These are phyloP conservation scores for Pipistrellus kuhlii DNA, from an alignment of 2,797 vertebrate genomes.

Conservation along the genomic window DNA sequence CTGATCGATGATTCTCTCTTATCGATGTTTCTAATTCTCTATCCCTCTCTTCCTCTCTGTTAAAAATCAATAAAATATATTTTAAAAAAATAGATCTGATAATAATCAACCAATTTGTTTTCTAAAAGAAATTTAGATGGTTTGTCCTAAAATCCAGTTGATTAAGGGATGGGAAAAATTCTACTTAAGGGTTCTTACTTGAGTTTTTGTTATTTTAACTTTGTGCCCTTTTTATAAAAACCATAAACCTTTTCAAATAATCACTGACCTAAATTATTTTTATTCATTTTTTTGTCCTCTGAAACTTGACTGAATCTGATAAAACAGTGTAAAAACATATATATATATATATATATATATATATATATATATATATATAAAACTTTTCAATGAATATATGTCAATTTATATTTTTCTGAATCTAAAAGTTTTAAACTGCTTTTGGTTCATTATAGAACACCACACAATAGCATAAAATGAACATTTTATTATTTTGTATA, in stretches of 20 bases:
- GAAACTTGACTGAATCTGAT: not conserved
- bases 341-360: no score
- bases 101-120: not conserved
- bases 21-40: no score
- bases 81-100: not conserved
- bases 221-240: slow-evolving; percentile 27
- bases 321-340: slow-evolving; percentile 23
- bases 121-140: slow-evolving; percentile 22
- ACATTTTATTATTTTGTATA: slow-evolving; percentile 36
- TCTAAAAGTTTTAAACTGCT: slow-evolving; percentile 41
- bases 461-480: slow-evolving; percentile 46
- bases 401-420: slow-evolving; percentile 36
- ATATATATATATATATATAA: no score
- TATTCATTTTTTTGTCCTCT: slow-evolving; percentile 33
- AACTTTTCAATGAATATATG: not conserved
- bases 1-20: no score
- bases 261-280: slow-evolving; percentile 43
- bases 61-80: no score
- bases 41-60: no score
- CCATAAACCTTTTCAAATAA: not conserved
- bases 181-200: slow-evolving; percentile 27
- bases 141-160: slow-evolving; percentile 41
- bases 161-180: not conserved
- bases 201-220: slow-evolving; percentile 46
- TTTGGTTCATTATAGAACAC: slow-evolving; percentile 51